phyloP scores from a whole-genome alignment of 2,113 vertebrate genomes.

The Stomatorhinus ivindoensis region DNA sequence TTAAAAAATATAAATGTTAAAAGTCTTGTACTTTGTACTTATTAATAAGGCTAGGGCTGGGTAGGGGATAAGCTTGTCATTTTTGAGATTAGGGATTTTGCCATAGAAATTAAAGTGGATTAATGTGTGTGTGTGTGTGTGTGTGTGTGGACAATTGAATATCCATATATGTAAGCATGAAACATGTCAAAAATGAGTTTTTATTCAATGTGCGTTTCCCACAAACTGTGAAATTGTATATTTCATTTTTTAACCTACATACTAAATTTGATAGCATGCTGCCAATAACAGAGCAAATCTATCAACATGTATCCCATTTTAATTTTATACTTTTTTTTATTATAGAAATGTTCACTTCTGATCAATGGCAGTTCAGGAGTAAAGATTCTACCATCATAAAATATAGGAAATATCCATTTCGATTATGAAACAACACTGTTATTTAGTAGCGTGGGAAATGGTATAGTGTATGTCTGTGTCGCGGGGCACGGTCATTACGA shows the following conservation, averaged over 20 bases:
- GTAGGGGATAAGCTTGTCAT: too few species aligned
- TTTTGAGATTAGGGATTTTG: neutral
- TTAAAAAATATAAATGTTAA: too few species aligned
- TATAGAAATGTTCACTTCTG: neutral
- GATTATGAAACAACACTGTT: neutral
- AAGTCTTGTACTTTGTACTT: too few species aligned
- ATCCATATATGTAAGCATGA: neutral
- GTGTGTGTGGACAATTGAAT: neutral
- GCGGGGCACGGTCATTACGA: conserved; percentile 54
- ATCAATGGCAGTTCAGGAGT: neutral
- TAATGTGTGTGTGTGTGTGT: neutral
- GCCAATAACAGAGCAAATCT: neutral
- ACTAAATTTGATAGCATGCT: neutral
- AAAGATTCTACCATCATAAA: neutral
- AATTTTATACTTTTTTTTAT: neutral
- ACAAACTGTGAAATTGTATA: neutral
- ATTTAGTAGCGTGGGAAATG: conserved; percentile 1
- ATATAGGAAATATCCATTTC: neutral
- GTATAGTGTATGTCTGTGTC: conserved; percentile 28
- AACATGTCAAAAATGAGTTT: neutral
- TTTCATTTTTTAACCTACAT: neutral
- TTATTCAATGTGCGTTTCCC: neutral
- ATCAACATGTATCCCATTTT: neutral
- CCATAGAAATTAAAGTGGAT: neutral
- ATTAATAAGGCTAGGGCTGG: neutral